phyloP scores from a whole-genome alignment of 1,140 invertebrate species.

The Penaeus japonicus region DNA sequence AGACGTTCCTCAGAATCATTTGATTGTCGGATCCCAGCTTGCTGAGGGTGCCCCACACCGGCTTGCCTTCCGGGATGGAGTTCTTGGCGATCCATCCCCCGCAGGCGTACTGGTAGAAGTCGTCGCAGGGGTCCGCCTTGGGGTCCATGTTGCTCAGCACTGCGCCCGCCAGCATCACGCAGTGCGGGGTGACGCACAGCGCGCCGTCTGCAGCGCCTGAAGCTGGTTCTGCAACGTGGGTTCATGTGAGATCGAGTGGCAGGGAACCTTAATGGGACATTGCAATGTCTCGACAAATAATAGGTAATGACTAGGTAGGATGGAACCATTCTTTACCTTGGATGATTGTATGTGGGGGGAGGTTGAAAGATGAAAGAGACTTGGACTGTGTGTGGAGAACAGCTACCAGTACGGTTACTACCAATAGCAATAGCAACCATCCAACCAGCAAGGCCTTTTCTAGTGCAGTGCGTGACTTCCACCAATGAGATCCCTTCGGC shows the following conservation, averaged over 20 bases:
- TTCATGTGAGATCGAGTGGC: too few species aligned
- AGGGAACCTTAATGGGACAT: too few species aligned
- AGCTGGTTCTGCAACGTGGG: too few species aligned
- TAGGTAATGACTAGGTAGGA: too few species aligned
- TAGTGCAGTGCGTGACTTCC: constrained; percentile 71
- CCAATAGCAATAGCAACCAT: constrained; percentile 65
- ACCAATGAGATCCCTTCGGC: constrained; percentile 69
- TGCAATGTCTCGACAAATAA: too few species aligned
- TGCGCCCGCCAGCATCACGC: constrained; percentile 48
- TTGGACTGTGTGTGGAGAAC: constrained; percentile 66
- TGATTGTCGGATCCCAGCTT: constrained; percentile 92
- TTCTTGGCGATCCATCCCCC: constrained; percentile 72
- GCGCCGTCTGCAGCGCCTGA: background rate
- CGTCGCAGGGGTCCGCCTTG: constrained; percentile 68
- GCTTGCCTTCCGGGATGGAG: constrained; percentile 61
- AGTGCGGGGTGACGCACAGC: constrained; percentile 35
- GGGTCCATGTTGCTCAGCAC: constrained; percentile 85
- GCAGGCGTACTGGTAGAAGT: constrained; percentile 69
- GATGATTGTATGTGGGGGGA: constrained; percentile 2
- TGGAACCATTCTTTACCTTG: too few species aligned
- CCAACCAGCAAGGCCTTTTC: constrained; percentile 69
- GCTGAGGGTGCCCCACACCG: constrained; percentile 96
- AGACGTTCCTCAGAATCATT: constrained; percentile 78
- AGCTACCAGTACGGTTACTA: constrained; percentile 73
- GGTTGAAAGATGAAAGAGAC: constrained; percentile 32